These are phyloP conservation scores for Agrotis puta DNA, from an alignment of 2,888 invertebrate genomes.

Conservation along the genomic window DNA sequence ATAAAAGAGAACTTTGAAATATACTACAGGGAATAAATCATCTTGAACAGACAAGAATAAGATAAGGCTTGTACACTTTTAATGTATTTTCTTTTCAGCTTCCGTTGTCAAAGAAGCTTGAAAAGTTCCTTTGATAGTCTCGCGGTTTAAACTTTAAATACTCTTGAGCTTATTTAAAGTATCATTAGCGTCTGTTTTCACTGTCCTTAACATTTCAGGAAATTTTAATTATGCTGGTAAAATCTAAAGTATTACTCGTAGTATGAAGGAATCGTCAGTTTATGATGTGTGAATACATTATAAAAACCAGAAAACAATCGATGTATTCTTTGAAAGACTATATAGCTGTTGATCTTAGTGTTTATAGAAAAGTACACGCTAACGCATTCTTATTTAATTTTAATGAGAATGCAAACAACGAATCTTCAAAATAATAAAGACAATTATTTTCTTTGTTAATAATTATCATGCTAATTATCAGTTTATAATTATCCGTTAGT, in stretches of 20 bases:
- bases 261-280: too few species aligned
- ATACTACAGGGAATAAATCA: conserved; percentile 1
- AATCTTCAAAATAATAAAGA: too few species aligned
- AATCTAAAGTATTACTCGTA: background rate
- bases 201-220: too few species aligned
- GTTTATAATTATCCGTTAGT: too few species aligned
- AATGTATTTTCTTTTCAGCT: conserved; percentile 56
- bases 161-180: conserved; percentile 16
- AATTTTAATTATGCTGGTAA: background rate
- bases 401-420: too few species aligned
- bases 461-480: too few species aligned
- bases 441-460: too few species aligned
- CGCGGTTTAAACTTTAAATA: conserved; percentile 49
- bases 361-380: too few species aligned
- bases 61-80: conserved; percentile 25
- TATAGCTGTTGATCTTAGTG: too few species aligned
- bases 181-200: conserved; percentile 3
- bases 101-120: conserved; percentile 54
- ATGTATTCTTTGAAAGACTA: too few species aligned
- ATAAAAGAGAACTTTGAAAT: conserved; percentile 3
- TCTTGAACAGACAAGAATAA: conserved; percentile 28
- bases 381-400: too few species aligned
- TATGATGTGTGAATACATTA: background rate
- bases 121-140: conserved; percentile 44
- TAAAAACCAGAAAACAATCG: too few species aligned